Percentiles rank a stretch among this genome's conserved stretches.
Evolutionary conservation across 2,888 invertebrate genomes (phyloP).

Genomic region (Siphlonurus alternatus): DNA sequence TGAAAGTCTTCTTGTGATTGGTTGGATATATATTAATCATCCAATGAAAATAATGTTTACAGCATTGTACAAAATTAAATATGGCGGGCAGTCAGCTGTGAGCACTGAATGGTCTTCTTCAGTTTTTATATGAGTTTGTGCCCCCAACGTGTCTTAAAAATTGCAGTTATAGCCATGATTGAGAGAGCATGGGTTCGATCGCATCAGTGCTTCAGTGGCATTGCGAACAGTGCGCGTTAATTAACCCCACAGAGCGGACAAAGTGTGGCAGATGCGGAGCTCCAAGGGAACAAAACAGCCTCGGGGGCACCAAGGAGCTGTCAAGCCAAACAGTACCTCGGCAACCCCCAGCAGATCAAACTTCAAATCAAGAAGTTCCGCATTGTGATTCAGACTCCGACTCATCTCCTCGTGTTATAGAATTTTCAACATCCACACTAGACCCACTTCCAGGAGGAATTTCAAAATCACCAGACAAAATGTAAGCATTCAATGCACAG

Average conservation of each 20-base stretch:
- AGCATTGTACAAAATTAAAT: not conserved
- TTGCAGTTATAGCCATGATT: not conserved
- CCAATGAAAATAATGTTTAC: not conserved
- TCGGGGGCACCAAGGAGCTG: not conserved
- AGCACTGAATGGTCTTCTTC: not conserved
- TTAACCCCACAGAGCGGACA: conserved; percentile 72
- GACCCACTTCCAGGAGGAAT: not conserved
- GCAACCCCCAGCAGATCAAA: not conserved
- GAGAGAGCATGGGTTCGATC: conserved; percentile 65
- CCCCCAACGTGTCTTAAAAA: not conserved
- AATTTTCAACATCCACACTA: not conserved
- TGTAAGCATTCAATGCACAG: no score
- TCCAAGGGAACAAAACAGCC: not conserved
- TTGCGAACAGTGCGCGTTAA: conserved; percentile 72
- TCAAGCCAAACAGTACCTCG: not conserved
- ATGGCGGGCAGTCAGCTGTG: not conserved
- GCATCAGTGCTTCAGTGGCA: conserved; percentile 89
- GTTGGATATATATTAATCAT: not conserved
- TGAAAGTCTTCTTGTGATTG: not conserved
- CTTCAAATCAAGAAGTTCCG: not conserved
- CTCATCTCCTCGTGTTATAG: not conserved
- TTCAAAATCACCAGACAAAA: not conserved
- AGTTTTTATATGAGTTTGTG: not conserved
- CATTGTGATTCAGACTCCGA: not conserved
- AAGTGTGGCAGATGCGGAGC: conserved; percentile 67